Conservation (phyloP, 2,888 invertebrate species). For the Caenorhabditis panamensis region DNA sequence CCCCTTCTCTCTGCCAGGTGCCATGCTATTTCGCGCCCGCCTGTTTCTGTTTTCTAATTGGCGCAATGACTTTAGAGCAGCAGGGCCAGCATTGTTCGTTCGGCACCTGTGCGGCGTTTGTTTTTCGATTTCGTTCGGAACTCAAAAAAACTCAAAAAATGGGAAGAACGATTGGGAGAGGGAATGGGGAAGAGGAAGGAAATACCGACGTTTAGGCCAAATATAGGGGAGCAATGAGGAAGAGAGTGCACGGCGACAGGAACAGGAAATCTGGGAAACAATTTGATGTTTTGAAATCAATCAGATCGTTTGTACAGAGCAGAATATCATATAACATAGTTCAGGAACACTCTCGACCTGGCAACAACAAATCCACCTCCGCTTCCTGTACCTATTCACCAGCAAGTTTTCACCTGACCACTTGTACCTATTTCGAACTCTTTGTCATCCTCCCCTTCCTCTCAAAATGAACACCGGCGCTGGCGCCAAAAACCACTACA, state of each 20-base stretch:
- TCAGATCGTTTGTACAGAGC: too few relatives aligned
- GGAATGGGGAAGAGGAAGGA: conserved; percentile 14
- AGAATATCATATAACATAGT: too few relatives aligned
- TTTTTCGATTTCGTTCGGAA: conserved; percentile 58
- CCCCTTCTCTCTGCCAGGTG: conserved; percentile 35
- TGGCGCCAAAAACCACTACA: conserved; percentile 30
- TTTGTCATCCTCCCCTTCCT: conserved; percentile 7
- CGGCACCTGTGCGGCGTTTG: conserved; percentile 41
- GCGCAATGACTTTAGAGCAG: conserved; percentile 35
- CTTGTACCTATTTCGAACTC: conserved; percentile 18
- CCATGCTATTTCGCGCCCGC: conserved; percentile 46
- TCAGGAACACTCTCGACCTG: too few relatives aligned
- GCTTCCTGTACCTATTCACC: too few relatives aligned
- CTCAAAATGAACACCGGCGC: conserved; percentile 20
- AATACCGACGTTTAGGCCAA: conserved; percentile 8
- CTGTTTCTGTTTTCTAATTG: conserved; percentile 52
- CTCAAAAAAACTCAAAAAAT: conserved; percentile 30
- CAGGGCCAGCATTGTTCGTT: conserved; percentile 50
- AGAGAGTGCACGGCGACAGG: conserved; percentile 43
- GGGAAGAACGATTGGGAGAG: too few relatives aligned
- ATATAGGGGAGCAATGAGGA: conserved; percentile 34
- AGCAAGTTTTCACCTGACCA: not conserved
- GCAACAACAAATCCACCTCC: too few relatives aligned
- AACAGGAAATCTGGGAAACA: conserved; percentile 22
- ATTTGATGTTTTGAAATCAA: too few relatives aligned